Evolutionary conservation across 2,888 invertebrate genomes (phyloP).

Genomic region (Ctena decussata): DNA sequence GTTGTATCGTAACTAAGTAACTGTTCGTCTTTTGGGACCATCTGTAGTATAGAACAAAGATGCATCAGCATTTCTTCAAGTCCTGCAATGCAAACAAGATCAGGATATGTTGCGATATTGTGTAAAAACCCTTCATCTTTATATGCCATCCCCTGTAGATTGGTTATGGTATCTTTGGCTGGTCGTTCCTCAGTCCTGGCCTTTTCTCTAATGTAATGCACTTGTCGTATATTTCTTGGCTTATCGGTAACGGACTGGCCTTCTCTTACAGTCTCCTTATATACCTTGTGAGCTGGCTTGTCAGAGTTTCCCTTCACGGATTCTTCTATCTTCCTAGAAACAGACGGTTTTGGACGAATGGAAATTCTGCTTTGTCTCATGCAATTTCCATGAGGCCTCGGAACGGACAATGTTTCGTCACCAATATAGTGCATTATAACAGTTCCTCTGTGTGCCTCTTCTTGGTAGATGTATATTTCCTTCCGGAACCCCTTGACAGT

Average conservation of each 20-base stretch:
- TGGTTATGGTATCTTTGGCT: not conserved
- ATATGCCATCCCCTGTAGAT: conserved; percentile 17
- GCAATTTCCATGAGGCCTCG: not conserved
- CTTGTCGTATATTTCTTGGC: not conserved
- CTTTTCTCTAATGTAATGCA: not conserved
- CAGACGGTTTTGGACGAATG: not conserved
- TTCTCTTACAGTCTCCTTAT: not conserved
- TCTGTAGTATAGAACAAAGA: not conserved
- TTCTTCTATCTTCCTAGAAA: not conserved
- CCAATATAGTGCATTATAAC: no score
- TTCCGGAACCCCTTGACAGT: no score
- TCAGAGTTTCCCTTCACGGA: not conserved
- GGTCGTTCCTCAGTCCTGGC: not conserved
- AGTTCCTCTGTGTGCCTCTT: no score
- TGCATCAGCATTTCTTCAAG: not conserved
- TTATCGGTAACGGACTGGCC: not conserved
- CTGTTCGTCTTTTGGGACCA: conserved; percentile 4
- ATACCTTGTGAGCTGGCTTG: not conserved
- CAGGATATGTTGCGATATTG: conserved; percentile 9
- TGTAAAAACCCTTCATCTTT: conserved; percentile 10
- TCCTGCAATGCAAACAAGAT: conserved; percentile 4
- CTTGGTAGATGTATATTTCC: no score
- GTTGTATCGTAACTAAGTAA: conserved; percentile 18
- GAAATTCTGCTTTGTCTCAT: not conserved
- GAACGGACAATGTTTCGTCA: no score